phyloP scores from a whole-genome alignment of 2,113 vertebrate genomes.

The Carettochelys insculpta region DNA sequence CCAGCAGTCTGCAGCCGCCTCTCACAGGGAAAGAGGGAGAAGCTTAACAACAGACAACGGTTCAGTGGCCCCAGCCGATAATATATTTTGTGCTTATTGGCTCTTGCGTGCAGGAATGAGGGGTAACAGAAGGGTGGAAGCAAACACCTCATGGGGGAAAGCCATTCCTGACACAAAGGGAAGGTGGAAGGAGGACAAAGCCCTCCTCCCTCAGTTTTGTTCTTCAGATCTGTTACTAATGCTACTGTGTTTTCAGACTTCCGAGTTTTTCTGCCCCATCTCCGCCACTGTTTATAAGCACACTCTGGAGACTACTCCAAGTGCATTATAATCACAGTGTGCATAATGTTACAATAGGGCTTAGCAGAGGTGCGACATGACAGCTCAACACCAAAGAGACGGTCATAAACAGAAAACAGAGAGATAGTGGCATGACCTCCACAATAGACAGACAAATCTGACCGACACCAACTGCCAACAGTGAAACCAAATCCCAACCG shows the following conservation, averaged over 20 bases:
- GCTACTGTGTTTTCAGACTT: neutral
- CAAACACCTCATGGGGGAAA: neutral
- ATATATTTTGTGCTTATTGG: neutral
- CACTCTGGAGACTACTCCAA: slow-evolving; percentile 44
- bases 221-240: neutral
- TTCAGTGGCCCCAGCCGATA: neutral
- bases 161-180: neutral
- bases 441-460: neutral
- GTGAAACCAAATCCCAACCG: slow-evolving; percentile 10
- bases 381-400: slow-evolving; percentile 34
- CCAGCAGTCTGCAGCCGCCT: neutral
- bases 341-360: slow-evolving; percentile 46
- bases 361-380: slow-evolving; percentile 57
- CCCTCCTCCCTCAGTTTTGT: neutral
- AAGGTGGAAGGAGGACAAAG: neutral
- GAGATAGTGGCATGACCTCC: slow-evolving; percentile 2
- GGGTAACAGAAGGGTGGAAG: neutral
- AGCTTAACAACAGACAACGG: neutral
- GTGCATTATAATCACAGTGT: slow-evolving; percentile 15
- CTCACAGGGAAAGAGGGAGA: accelerated
- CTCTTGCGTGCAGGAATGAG: accelerated
- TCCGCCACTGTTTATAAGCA: neutral
- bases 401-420: slow-evolving; percentile 54
- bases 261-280: neutral
- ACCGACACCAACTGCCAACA: neutral